Evolutionary conservation across 30 jellyfish, hydroid and myxozoan species (phyloP).

Genomic region (Pseudorhiza aurosa): DNA sequence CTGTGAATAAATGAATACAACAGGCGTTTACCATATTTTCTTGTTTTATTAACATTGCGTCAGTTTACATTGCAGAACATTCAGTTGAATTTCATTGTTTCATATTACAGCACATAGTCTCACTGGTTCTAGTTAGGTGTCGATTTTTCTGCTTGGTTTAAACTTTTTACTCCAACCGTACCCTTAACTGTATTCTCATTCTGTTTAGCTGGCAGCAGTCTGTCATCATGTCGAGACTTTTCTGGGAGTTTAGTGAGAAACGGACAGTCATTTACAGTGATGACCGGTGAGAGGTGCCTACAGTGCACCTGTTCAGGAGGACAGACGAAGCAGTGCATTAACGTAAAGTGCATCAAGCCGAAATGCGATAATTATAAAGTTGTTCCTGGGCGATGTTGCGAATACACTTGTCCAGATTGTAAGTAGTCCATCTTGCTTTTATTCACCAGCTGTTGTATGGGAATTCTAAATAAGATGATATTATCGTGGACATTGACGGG

Average conservation of each 20-base stretch:
- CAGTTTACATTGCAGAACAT: too few relatives aligned
- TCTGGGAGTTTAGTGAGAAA: slow-evolving; percentile 55
- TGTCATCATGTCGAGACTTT: slow-evolving; percentile 74
- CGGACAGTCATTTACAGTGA: slow-evolving; percentile 85
- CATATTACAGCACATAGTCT: too few relatives aligned
- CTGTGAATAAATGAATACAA: slow-evolving; percentile 18
- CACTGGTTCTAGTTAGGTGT: too few relatives aligned
- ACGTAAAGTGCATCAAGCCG: slow-evolving; percentile 76
- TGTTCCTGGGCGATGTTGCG: slow-evolving; percentile 92
- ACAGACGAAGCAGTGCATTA: slow-evolving; percentile 59
- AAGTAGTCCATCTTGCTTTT: too few relatives aligned
- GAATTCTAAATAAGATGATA: too few relatives aligned
- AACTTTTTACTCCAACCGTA: too few relatives aligned
- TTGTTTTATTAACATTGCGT: too few relatives aligned
- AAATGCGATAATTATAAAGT: slow-evolving; percentile 66
- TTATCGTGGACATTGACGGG: too few relatives aligned
- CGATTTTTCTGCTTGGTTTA: too few relatives aligned
- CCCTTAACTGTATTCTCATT: not conserved
- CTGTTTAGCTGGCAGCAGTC: slow-evolving; percentile 41
- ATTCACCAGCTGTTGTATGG: too few relatives aligned
- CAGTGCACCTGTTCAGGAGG: slow-evolving; percentile 87
- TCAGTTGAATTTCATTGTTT: too few relatives aligned
- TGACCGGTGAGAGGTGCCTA: slow-evolving; percentile 72
- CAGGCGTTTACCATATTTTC: slow-evolving; percentile 54
- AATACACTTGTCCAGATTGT: slow-evolving; percentile 91